phyloP scores from a whole-genome alignment of 2,113 vertebrate species.

The Ammodytes marinus region DNA sequence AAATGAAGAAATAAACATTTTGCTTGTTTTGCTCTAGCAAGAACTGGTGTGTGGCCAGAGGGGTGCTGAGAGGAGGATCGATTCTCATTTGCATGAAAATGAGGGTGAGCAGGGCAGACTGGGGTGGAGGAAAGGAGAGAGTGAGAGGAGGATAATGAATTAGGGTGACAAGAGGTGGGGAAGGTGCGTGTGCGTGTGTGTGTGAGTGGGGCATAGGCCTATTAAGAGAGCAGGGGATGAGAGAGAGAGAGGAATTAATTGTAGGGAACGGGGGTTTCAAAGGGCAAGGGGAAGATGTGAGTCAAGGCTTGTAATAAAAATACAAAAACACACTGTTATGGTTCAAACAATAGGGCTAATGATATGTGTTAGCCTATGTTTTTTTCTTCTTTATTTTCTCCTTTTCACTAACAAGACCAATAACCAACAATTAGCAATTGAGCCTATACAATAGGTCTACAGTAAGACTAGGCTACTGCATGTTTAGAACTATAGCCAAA shows the following conservation, averaged over 20 bases:
- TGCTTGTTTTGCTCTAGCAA: background rate
- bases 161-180: conserved; percentile 3
- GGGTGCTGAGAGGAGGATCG: conserved; percentile 37
- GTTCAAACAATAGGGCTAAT: background rate
- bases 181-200: background rate
- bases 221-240: background rate
- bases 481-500: background rate
- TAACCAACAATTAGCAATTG: background rate
- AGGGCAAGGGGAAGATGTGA: background rate
- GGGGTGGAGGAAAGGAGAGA: conserved; percentile 10
- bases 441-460: background rate
- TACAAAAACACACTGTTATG: background rate
- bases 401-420: background rate
- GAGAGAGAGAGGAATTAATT: conserved; percentile 13
- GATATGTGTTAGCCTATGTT: too few relatives aligned
- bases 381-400: too few relatives aligned
- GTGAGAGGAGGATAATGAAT: conserved; percentile 25
- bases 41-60: conserved; percentile 4
- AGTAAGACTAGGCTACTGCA: too few relatives aligned
- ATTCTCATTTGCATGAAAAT: conserved; percentile 66
- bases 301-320: background rate
- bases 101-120: conserved; percentile 71
- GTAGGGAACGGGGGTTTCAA: conserved; percentile 3
- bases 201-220: background rate
- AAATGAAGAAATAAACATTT: background rate